These are phyloP conservation scores for Limnothrissa miodon DNA, from an alignment of 2,113 vertebrate genomes.

Conservation along the genomic window DNA sequence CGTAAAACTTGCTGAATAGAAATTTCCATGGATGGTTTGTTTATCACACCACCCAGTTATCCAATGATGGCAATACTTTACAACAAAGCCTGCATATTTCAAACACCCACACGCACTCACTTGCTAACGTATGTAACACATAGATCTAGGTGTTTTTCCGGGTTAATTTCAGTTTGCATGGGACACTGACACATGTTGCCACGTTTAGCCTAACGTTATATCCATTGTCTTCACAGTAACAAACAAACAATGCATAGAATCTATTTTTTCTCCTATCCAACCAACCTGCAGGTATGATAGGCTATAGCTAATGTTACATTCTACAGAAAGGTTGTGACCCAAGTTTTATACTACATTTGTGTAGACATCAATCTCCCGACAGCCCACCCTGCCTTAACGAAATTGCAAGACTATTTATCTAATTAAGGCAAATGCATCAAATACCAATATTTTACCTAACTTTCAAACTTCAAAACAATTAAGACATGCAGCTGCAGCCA, in stretches of 20 bases:
- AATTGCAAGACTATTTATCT: not conserved
- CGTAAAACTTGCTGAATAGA: constrained; percentile 58
- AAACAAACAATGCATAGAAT: too few relatives aligned
- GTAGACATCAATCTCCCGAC: not conserved
- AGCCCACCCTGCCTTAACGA: not conserved
- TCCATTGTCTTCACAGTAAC: too few relatives aligned
- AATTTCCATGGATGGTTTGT: constrained; percentile 43
- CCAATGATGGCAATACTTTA: not conserved
- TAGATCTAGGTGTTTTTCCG: too few relatives aligned
- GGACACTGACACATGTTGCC: not conserved
- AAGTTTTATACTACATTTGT: not conserved
- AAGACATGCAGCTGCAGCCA: not conserved
- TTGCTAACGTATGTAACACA: too few relatives aligned
- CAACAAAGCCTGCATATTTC: not conserved
- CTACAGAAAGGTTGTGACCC: too few relatives aligned
- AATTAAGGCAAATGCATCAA: not conserved
- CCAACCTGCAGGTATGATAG: too few relatives aligned
- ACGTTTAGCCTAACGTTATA: too few relatives aligned
- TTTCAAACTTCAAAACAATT: not conserved
- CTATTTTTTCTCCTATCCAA: too few relatives aligned
- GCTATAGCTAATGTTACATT: too few relatives aligned
- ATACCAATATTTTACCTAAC: not conserved
- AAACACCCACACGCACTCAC: not conserved
- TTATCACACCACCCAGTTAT: constrained; percentile 27
- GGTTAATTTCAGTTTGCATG: too few relatives aligned